Percentiles rank a stretch among this genome's conserved stretches.
Evolutionary conservation across 2,113 vertebrate species (phyloP).

Genomic region (Silurus asotus): DNA sequence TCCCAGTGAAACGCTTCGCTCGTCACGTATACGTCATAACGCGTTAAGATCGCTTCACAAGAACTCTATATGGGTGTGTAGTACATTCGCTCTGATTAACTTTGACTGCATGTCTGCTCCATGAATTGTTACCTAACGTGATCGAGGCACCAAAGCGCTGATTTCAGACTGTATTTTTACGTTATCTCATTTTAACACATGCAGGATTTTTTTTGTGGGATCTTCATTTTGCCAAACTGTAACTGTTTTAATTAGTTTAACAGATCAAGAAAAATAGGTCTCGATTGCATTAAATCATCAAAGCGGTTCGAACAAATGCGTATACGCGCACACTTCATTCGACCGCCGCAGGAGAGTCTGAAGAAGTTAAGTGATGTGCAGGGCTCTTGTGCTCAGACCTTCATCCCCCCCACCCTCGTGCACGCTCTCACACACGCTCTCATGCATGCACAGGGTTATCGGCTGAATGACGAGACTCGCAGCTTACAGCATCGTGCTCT

Average conservation of each 20-base stretch:
- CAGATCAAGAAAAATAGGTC: background rate
- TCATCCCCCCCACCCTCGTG: background rate
- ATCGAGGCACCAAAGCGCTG: background rate
- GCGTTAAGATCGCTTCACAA: background rate
- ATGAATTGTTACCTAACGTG: background rate
- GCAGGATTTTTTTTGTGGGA: background rate
- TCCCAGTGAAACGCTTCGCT: background rate
- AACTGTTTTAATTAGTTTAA: background rate
- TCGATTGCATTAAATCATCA: background rate
- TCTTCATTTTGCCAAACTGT: too few relatives aligned
- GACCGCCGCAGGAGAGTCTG: conserved; percentile 19
- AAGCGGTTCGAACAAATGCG: background rate
- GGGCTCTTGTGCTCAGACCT: background rate
- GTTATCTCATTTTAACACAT: background rate
- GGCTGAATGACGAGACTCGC: conserved; percentile 12
- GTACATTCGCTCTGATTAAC: conserved; percentile 12
- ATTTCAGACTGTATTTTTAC: background rate
- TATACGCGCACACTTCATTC: background rate
- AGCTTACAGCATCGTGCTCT: conserved; percentile 3
- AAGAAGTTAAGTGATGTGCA: conserved; percentile 18
- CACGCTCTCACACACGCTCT: background rate
- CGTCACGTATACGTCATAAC: background rate
- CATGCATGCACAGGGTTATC: conserved; percentile 20
- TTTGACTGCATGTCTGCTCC: conserved; percentile 2
- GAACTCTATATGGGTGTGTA: background rate